Conservation (phyloP, 2,797 vertebrate genomes). For the Melanotaenia trifasciata region DNA sequence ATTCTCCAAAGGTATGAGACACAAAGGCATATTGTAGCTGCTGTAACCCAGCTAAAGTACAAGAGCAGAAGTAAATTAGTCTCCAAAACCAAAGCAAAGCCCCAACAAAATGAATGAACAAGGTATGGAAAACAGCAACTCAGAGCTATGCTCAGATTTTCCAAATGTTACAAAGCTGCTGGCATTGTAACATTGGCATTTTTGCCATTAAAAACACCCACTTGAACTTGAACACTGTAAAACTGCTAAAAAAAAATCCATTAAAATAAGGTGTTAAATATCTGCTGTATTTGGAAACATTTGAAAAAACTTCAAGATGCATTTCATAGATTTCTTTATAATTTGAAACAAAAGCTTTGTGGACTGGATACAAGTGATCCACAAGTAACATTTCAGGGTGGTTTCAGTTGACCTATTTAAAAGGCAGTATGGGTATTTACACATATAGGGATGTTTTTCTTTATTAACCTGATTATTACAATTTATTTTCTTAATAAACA, state of each 20-base stretch:
- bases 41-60: slow-evolving; percentile 27
- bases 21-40: slow-evolving; percentile 72
- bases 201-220: slow-evolving; percentile 29
- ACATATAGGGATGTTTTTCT: background rate
- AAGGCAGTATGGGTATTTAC: background rate
- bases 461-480: background rate
- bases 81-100: slow-evolving; percentile 47
- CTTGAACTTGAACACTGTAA: slow-evolving; percentile 10
- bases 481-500: background rate
- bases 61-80: slow-evolving; percentile 56
- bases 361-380: background rate
- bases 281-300: background rate
- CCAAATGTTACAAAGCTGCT: slow-evolving; percentile 39
- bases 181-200: slow-evolving; percentile 9
- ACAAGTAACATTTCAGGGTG: background rate
- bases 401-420: background rate
- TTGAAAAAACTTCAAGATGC: background rate
- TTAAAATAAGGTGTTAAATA: slow-evolving; percentile 12
- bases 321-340: background rate
- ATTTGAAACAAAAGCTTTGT: slow-evolving; percentile 3
- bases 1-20: slow-evolving; percentile 66
- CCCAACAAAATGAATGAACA: slow-evolving; percentile 52
- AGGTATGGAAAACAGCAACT: slow-evolving; percentile 43
- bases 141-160: slow-evolving; percentile 49
- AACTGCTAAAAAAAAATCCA: slow-evolving; percentile 21